These are phyloP conservation scores for Bhutanitis thaidina DNA, from an alignment of 2,888 invertebrate genomes.

Conservation along the genomic window DNA sequence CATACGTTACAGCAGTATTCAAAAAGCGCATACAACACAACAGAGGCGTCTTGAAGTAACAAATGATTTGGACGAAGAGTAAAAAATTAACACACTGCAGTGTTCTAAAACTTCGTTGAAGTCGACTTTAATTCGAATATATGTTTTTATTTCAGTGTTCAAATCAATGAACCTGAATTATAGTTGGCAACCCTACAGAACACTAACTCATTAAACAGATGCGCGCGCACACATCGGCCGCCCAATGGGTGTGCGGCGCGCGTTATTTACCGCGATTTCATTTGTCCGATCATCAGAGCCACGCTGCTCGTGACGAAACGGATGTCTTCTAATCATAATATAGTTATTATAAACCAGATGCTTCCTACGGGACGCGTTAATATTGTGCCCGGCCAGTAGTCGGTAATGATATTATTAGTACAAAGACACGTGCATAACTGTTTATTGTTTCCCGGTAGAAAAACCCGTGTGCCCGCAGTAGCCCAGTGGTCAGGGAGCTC, in stretches of 20 bases:
- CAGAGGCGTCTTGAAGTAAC: too few relatives aligned
- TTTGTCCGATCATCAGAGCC: conserved; percentile 40
- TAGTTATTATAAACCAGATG: conserved; percentile 18
- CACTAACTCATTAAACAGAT: conserved; percentile 67
- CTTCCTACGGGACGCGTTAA: conserved; percentile 3
- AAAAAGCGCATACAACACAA: too few relatives aligned
- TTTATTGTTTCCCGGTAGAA: too few relatives aligned
- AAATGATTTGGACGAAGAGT: too few relatives aligned
- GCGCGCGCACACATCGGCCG: conserved; percentile 43
- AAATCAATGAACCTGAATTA: too few relatives aligned
- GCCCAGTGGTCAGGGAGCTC: too few relatives aligned
- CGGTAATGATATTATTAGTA: background rate
- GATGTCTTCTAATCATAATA: conserved; percentile 17
- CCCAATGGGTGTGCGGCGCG: conserved; percentile 17
- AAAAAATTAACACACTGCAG: too few relatives aligned
- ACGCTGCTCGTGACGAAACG: conserved; percentile 20
- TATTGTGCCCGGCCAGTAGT: background rate
- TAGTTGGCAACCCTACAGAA: conserved; percentile 20
- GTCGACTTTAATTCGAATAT: too few relatives aligned
- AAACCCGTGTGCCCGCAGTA: too few relatives aligned
- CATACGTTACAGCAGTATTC: too few relatives aligned
- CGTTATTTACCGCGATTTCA: conserved; percentile 48
- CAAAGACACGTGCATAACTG: background rate
- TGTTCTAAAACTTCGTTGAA: too few relatives aligned
- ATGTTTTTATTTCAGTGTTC: too few relatives aligned